These are phyloP conservation scores for Phalangium opilio DNA, from an alignment of 2,888 invertebrate genomes.

Conservation along the genomic window DNA sequence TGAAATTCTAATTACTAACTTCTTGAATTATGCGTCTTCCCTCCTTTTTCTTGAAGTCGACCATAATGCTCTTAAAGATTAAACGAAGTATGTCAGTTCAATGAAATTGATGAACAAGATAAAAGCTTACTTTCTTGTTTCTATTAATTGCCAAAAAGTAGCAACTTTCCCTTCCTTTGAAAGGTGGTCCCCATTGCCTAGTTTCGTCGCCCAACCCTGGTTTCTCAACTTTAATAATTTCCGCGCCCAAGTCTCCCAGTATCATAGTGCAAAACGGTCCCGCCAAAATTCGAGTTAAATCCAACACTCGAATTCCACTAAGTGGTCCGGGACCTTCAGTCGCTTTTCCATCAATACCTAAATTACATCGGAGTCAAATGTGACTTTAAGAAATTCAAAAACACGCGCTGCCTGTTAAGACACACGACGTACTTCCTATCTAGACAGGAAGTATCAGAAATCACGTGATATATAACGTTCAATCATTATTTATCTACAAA, in stretches of 20 bases:
- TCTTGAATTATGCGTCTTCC: neutral
- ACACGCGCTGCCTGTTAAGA: too few relatives aligned
- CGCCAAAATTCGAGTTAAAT: slow-evolving; percentile 54
- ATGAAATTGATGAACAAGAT: neutral
- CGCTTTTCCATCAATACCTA: too few relatives aligned
- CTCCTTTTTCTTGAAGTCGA: slow-evolving; percentile 2
- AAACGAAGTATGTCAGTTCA: neutral
- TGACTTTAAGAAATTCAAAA: too few relatives aligned
- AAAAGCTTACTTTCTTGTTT: slow-evolving; percentile 55
- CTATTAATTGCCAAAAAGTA: slow-evolving; percentile 82
- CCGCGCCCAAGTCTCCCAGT: slow-evolving; percentile 79
- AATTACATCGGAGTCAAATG: too few relatives aligned
- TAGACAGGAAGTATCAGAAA: too few relatives aligned
- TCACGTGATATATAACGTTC: too few relatives aligned
- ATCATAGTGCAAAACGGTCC: slow-evolving; percentile 92
- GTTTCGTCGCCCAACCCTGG: slow-evolving; percentile 70
- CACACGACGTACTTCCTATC: too few relatives aligned
- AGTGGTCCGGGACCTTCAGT: slow-evolving; percentile 4
- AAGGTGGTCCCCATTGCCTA: slow-evolving; percentile 86
- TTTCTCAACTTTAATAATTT: slow-evolving; percentile 79
- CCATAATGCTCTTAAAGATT: slow-evolving; percentile 13
- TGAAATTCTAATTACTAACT: neutral
- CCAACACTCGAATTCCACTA: slow-evolving; percentile 8
- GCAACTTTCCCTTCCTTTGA: slow-evolving; percentile 45
- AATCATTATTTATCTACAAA: too few relatives aligned